Evolutionary conservation across 2,888 invertebrate genomes (phyloP), one percentile per base, ranked within the genome.

Genomic region (Lithophane ornitopus): DNA sequence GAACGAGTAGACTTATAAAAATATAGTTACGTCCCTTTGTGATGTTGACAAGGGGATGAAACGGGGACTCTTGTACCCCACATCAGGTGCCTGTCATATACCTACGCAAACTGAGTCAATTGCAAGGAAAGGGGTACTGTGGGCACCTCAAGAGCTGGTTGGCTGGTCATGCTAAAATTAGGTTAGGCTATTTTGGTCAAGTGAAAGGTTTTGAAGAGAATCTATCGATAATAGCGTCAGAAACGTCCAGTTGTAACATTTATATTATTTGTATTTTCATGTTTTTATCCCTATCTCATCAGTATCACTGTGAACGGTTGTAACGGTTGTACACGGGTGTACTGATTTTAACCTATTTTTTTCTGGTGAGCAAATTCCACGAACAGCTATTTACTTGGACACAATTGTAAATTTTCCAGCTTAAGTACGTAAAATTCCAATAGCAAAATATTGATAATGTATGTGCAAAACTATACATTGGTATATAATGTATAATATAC

Each of bases 1-100:
- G 69, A 61, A 44, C 28, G 74, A 56, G 14, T 62, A 54, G 41
- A 28, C 70, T 74, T 71, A 71, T 72, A 84, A 71, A 68, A 80
- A 83, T 69, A 62, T 65, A 80, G 73, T 74, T 56, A 69, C 39
- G 69, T 59, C 26, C 62, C 73, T 71, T 80, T 83, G 62, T 83
- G 65, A 74, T 52, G 65, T 71, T 83, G 82, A 82, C 70, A 76
- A 66, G 65, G 76, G 72, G 28, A 74, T 76, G 49, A 83, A 83
- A 49, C 49, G 54, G 26, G 44, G 41, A 3, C 14, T 41, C 19
- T 14, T 59, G 26, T 22, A n/a, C 41, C 70, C 84, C 28, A 14
- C 46, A 41, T 80, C 82, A 68, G 75, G 63, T 26, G 56, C 58
- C 71, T 76, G 83, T 83, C 84, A 74, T 71, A 63, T 56, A 26